phyloP scores from a whole-genome alignment of 2,888 invertebrate species.

The Pterostichus madidus region DNA sequence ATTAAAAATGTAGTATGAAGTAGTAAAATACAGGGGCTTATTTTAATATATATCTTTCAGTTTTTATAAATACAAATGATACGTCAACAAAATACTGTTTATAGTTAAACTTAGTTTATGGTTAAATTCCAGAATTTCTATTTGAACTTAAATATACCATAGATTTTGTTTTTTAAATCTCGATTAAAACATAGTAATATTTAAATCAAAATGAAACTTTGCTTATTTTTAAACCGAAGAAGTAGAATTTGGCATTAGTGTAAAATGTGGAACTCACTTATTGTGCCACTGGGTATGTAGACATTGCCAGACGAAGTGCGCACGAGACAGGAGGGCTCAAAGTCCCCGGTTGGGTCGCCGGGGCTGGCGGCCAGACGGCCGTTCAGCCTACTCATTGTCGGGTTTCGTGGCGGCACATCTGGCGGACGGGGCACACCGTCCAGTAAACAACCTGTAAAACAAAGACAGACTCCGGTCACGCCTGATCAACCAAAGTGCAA shows the following conservation, averaged over 20 bases:
- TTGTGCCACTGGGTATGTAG: constrained; percentile 92
- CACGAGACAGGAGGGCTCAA: constrained; percentile 94
- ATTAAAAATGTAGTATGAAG: too few species aligned
- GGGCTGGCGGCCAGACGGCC: constrained; percentile 91
- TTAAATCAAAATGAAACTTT: too few species aligned
- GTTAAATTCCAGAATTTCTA: too few species aligned
- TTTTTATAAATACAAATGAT: too few species aligned
- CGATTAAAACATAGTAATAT: too few species aligned
- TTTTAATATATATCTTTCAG: too few species aligned
- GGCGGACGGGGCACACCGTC: constrained; percentile 90
- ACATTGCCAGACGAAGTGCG: constrained; percentile 95
- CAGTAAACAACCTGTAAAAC: constrained; percentile 87
- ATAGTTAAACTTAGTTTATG: too few species aligned
- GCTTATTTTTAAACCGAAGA: background rate
- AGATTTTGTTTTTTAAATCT: too few species aligned
- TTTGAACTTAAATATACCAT: too few species aligned
- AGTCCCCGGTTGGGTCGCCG: constrained; percentile 84
- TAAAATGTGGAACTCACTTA: constrained; percentile 77
- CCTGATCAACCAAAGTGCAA: constrained; percentile 51
- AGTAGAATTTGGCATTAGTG: background rate
- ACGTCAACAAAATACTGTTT: too few species aligned
- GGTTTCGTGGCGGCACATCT: constrained; percentile 94
- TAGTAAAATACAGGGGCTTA: too few species aligned
- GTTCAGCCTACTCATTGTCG: constrained; percentile 94
- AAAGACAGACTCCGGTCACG: constrained; percentile 42